These are phyloP conservation scores for Heliornis fulica DNA, from an alignment of 2,113 vertebrate genomes.

Conservation along the genomic window DNA sequence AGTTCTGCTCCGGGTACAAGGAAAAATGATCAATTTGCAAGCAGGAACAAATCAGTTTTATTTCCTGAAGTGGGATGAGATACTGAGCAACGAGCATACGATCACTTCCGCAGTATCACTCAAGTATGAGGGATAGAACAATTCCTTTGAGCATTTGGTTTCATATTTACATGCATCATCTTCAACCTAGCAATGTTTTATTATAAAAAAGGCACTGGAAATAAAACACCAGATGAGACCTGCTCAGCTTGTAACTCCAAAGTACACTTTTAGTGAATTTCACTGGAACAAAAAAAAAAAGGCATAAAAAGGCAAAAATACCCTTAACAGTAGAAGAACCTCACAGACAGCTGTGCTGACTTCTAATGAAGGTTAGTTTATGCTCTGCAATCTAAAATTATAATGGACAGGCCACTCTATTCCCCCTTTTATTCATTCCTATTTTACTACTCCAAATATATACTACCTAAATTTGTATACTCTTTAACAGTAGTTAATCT, in stretches of 20 bases:
- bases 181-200: not conserved
- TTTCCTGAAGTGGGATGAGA: not conserved
- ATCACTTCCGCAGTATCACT: not conserved
- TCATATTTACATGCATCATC: not conserved
- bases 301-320: not conserved
- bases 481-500: conserved; percentile 80
- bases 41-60: not conserved
- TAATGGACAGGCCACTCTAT: conserved; percentile 39
- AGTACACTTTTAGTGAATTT: not conserved
- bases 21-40: not conserved
- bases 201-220: not conserved
- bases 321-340: not conserved
- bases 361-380: conserved; percentile 47
- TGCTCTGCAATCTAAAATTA: conserved; percentile 62
- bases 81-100: not conserved
- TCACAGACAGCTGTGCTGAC: not conserved
- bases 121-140: not conserved
- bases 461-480: conserved; percentile 70
- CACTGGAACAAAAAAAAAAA: not conserved
- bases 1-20: not conserved
- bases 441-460: conserved; percentile 64
- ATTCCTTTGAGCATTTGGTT: not conserved
- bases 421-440: conserved; percentile 47
- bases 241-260: not conserved
- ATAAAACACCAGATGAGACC: not conserved